Conservation (phyloP, 2,797 vertebrate species). For the Malurus splendens region DNA sequence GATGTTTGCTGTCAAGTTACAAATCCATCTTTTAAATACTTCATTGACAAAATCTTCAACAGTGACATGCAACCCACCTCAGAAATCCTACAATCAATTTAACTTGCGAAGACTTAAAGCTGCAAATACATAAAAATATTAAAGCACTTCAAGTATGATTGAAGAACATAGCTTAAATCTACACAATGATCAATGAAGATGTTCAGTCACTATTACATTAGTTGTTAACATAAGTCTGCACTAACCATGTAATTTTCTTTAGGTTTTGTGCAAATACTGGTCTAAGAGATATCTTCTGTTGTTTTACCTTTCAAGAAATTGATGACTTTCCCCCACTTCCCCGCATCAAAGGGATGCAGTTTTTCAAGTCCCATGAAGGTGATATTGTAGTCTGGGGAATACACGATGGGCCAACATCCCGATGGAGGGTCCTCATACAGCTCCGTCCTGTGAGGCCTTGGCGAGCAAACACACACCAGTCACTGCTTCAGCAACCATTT, state of each 20-base stretch:
- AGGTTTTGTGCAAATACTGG: neutral
- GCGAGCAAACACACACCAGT: neutral
- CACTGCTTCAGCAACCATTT: neutral
- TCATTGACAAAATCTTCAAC: neutral
- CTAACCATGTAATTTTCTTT: neutral
- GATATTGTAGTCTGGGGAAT: conserved; percentile 93
- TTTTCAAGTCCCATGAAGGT: conserved; percentile 95
- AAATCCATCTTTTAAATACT: neutral
- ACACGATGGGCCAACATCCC: conserved; percentile 86
- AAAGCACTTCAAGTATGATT: neutral
- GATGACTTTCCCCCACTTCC: conserved; percentile 96
- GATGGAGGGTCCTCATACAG: conserved; percentile 76
- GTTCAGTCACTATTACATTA: neutral
- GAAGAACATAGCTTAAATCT: neutral
- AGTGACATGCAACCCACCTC: neutral
- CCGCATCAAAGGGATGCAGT: conserved; percentile 92
- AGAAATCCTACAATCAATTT: neutral
- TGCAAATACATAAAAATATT: neutral
- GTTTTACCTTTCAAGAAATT: conserved; percentile 88
- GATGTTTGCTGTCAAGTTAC: neutral
- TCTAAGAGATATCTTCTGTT: neutral
- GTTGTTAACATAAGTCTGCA: neutral
- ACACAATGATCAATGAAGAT: neutral
- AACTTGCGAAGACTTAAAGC: neutral
- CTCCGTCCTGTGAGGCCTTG: conserved; percentile 80